Evolutionary conservation across 2,113 vertebrate species (phyloP).

Genomic region (Elephas maximus): DNA sequence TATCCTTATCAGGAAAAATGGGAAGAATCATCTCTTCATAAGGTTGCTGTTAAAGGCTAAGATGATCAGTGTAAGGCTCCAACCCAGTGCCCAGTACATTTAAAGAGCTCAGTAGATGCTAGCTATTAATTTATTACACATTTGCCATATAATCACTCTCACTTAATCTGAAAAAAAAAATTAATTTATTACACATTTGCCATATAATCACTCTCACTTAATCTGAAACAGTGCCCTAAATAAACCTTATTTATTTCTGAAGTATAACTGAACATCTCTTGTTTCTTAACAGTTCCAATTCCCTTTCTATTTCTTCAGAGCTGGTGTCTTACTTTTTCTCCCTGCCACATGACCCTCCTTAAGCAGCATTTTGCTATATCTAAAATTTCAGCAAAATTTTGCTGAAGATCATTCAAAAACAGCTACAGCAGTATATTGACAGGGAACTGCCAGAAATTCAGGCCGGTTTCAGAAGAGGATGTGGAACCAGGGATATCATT

Average conservation of each 20-base stretch:
- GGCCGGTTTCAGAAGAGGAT: too few species aligned
- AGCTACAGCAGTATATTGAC: too few species aligned
- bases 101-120: neutral
- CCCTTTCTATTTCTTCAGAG: neutral
- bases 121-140: neutral
- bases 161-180: too few species aligned
- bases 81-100: neutral
- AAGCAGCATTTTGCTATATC: neutral
- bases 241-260: slow-evolving; percentile 19
- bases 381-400: neutral
- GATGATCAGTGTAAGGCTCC: neutral
- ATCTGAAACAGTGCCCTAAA: neutral
- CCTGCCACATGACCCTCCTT: neutral
- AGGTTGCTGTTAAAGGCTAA: neutral
- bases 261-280: neutral
- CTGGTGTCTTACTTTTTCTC: neutral
- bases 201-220: neutral
- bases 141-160: neutral
- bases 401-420: too few species aligned
- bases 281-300: neutral
- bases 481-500: too few species aligned
- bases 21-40: neutral
- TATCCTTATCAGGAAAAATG: neutral
- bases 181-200: neutral
- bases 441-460: too few species aligned